phyloP scores from a whole-genome alignment of 2,888 invertebrate species.

The Eremobia ochroleuca region DNA sequence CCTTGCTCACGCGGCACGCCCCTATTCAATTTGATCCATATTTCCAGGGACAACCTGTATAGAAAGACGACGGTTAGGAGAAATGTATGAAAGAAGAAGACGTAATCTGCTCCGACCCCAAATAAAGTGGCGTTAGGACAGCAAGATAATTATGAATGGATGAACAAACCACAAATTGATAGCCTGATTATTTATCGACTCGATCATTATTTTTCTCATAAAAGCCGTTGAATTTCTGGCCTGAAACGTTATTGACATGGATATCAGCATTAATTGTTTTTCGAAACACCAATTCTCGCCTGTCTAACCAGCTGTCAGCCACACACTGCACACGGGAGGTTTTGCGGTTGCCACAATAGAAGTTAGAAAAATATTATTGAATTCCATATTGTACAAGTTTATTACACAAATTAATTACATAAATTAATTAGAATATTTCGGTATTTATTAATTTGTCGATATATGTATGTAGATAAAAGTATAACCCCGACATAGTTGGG shows the following conservation, averaged over 20 bases:
- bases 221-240: not conserved
- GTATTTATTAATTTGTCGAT: not conserved
- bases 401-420: too few relatives aligned
- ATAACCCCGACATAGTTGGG: too few relatives aligned
- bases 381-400: not conserved
- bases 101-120: not conserved
- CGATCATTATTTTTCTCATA: not conserved
- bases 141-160: not conserved
- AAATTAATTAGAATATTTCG: not conserved
- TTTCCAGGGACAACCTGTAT: too few relatives aligned
- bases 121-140: not conserved
- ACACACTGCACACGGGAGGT: slow-evolving; percentile 10
- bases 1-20: too few relatives aligned
- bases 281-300: not conserved
- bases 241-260: slow-evolving; percentile 18
- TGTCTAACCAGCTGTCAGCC: slow-evolving; percentile 31
- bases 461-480: too few relatives aligned
- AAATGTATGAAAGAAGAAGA: not conserved
- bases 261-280: slow-evolving; percentile 4
- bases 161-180: not conserved
- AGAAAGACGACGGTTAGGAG: not conserved
- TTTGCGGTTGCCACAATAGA: slow-evolving; percentile 19
- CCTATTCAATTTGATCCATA: too few relatives aligned
- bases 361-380: slow-evolving; percentile 11
- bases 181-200: not conserved